Conservation (phyloP, 2,888 invertebrate species). For the Alsophila aescularia region DNA sequence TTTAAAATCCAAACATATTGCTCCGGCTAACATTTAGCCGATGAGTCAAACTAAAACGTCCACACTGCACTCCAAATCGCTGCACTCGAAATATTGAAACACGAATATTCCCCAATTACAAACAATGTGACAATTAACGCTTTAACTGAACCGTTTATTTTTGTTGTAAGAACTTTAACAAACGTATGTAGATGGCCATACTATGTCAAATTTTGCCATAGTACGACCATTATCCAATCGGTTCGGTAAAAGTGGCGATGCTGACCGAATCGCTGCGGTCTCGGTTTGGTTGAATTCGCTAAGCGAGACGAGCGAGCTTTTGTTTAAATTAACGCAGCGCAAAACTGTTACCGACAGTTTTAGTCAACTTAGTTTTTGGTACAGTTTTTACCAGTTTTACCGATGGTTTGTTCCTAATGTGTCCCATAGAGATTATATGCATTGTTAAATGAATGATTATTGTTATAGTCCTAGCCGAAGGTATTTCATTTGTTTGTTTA, state of each 20-base stretch:
- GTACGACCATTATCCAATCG: slow-evolving; percentile 8
- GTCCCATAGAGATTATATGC: too few relatives aligned
- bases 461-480: too few relatives aligned
- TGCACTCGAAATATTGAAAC: too few relatives aligned
- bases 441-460: too few relatives aligned
- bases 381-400: background rate
- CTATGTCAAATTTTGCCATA: background rate
- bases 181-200: too few relatives aligned
- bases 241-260: background rate
- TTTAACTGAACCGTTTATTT: background rate
- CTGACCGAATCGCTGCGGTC: slow-evolving; percentile 7
- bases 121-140: slow-evolving; percentile 9
- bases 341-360: slow-evolving; percentile 7
- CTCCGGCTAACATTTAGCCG: too few relatives aligned
- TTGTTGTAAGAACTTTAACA: slow-evolving; percentile 13
- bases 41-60: too few relatives aligned
- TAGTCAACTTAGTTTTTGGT: background rate
- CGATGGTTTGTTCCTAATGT: background rate
- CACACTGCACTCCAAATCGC: too few relatives aligned
- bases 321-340: slow-evolving; percentile 19
- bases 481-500: too few relatives aligned
- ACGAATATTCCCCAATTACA: slow-evolving; percentile 15
- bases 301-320: slow-evolving; percentile 11
- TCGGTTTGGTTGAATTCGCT: slow-evolving; percentile 7
- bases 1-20: too few relatives aligned